Evolutionary conservation across 2,113 vertebrate species (phyloP).

Genomic region (Oncorhynchus gorbuscha): DNA sequence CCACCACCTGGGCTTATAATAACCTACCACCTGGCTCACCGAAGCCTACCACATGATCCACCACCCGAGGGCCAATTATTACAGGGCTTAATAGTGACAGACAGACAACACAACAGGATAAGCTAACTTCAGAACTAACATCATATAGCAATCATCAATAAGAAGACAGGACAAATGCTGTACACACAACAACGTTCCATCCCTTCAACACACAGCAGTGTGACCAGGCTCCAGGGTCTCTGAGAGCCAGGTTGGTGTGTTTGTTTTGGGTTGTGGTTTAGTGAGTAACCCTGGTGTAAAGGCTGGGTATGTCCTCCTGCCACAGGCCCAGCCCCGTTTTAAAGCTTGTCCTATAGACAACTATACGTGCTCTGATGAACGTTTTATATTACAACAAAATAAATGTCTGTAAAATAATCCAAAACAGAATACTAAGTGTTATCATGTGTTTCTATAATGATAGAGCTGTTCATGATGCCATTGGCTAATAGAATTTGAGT

Average conservation of each 20-base stretch:
- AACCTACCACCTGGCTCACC: not conserved
- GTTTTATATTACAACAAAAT: conserved; percentile 81
- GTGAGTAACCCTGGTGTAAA: conserved; percentile 71
- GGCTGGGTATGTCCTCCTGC: conserved; percentile 89
- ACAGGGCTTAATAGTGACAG: not conserved
- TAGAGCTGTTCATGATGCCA: conserved; percentile 88
- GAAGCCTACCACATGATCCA: too few species aligned
- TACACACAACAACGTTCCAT: too few species aligned
- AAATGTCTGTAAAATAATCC: conserved; percentile 30
- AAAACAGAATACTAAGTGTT: conserved; percentile 82
- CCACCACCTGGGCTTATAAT: too few species aligned
- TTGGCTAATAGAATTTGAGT: conserved; percentile 82
- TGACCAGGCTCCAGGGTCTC: not conserved
- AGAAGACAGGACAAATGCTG: too few species aligned
- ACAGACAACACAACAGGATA: not conserved
- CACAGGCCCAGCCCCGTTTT: conserved; percentile 88
- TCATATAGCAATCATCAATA: too few species aligned
- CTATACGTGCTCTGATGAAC: conserved; percentile 90
- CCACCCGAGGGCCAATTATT: too few species aligned
- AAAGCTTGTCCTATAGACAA: conserved; percentile 97
- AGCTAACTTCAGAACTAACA: not conserved
- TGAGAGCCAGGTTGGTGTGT: not conserved
- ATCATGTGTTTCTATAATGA: conserved; percentile 92
- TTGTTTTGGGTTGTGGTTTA: not conserved
- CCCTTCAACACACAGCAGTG: not conserved